Evolutionary conservation across 2,113 vertebrate species (phyloP), one percentile per base, ranked within the genome.

Genomic region (Pithys albifrons): DNA sequence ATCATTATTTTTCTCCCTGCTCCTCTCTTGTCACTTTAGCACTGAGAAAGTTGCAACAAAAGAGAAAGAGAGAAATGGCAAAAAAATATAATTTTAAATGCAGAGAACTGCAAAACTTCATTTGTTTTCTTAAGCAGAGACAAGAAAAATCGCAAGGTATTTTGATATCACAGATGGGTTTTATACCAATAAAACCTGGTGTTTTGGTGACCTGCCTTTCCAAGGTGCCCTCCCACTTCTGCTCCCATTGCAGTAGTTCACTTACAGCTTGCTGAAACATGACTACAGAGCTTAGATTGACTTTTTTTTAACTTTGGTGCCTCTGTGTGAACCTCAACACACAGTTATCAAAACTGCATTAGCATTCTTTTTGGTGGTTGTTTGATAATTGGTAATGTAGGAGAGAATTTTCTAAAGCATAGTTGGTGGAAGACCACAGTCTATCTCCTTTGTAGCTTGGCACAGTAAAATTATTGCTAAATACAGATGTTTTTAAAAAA

Each of bases 211-310:
- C 23, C 33, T 61, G 19, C 45, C 35, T 39, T 82, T 55, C 45
- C 0, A 0, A 41, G 12, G 6, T 37, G 10, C 28, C 80, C 16
- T 45, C 20, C 2, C 7, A 14, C 18, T 74, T 52, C 23, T 82
- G 14, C 7, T 15, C 2, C 6, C 23, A 16, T 72, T 77, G 41
- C 14, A 76, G 20, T 80, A 52, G 19, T 61, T 84, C 9, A 55
- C 35, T 83, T 79, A 23, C 9, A 31, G 6, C 29, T 55, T 37
- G 6, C 29, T 81, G 55, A 57, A 67, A 31, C 1, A 1, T 31
- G 41, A 29, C 18, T 70, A 4, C 7, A 54, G 24, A 77, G 2
- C 19, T 66, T 72, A 43, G 12, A 48, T 2, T 31, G 37, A 58
- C 31, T 80, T 85, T 46, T 23, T 52, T 84, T 23, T 25, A 25